Conservation (phyloP, 2,113 vertebrate genomes). For the Morphnarchus princeps region DNA sequence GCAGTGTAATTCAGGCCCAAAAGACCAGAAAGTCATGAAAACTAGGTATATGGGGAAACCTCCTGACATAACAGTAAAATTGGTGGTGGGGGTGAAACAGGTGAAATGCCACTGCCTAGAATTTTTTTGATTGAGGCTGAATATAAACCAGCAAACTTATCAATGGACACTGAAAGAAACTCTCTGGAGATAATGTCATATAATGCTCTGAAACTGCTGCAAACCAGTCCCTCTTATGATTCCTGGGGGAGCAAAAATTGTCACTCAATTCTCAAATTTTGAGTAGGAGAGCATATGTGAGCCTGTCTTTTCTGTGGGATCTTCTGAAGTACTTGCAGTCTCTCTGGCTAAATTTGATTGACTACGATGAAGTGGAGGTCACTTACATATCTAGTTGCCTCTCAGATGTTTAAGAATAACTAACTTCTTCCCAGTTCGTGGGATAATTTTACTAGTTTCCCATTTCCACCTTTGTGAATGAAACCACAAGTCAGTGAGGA, state of each 20-base stretch:
- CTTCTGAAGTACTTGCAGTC: background rate
- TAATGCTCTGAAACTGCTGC: background rate
- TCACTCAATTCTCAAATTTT: background rate
- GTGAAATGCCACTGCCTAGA: background rate
- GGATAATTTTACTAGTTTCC: background rate
- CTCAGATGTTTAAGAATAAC: background rate
- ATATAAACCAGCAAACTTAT: background rate
- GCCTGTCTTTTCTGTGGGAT: background rate
- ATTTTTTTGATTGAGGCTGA: background rate
- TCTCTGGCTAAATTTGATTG: background rate
- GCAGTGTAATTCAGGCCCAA: background rate
- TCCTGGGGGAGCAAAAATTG: background rate
- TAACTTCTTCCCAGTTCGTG: background rate
- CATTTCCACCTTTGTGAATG: background rate
- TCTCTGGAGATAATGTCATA: background rate
- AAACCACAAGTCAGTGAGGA: background rate
- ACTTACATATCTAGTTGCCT: background rate
- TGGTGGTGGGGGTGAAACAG: rapidly evolving
- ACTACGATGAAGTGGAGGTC: background rate
- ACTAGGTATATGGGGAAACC: background rate
- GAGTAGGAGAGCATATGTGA: background rate
- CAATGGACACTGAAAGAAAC: background rate
- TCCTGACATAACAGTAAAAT: background rate
- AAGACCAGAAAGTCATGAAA: background rate
- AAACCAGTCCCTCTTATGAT: background rate